phyloP scores from a whole-genome alignment of 2,113 vertebrate species.

The Sitta europaea region DNA sequence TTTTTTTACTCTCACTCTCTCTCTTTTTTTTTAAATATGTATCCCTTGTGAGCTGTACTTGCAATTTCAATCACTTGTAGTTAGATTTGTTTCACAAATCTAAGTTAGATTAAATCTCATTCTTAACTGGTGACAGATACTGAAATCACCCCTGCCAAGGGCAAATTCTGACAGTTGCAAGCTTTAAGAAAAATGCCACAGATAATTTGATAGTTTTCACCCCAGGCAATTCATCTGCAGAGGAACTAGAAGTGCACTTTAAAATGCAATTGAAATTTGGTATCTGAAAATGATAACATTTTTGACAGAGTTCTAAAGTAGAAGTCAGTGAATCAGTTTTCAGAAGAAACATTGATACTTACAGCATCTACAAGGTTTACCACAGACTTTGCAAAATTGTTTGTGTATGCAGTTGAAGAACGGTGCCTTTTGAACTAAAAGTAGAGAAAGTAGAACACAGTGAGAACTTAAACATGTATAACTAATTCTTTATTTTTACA shows the following conservation, averaged over 20 bases:
- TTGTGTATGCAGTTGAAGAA: slow-evolving; percentile 77
- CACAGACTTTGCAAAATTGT: slow-evolving; percentile 94
- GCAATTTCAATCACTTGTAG: neutral
- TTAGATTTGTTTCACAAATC: neutral
- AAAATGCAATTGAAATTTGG: neutral
- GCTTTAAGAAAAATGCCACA: neutral
- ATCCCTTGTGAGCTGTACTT: neutral
- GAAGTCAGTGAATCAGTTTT: neutral
- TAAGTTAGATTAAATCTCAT: neutral
- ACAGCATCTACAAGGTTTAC: slow-evolving; percentile 96
- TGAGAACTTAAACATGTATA: slow-evolving; percentile 14
- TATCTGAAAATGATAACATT: neutral
- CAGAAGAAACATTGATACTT: slow-evolving; percentile 72
- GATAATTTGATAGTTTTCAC: neutral
- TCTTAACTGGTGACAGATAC: neutral
- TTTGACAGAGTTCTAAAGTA: neutral
- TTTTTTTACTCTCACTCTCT: neutral
- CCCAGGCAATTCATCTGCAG: neutral
- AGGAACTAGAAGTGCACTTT: neutral
- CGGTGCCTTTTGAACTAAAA: slow-evolving; percentile 86
- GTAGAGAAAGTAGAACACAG: slow-evolving; percentile 14
- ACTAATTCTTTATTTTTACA: neutral
- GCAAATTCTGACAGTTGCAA: neutral
- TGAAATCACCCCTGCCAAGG: neutral
- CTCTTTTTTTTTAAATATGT: too few relatives aligned